These are phyloP conservation scores for Mesoclemmys tuberculata DNA, from an alignment of 2,113 vertebrate species.

Conservation along the genomic window DNA sequence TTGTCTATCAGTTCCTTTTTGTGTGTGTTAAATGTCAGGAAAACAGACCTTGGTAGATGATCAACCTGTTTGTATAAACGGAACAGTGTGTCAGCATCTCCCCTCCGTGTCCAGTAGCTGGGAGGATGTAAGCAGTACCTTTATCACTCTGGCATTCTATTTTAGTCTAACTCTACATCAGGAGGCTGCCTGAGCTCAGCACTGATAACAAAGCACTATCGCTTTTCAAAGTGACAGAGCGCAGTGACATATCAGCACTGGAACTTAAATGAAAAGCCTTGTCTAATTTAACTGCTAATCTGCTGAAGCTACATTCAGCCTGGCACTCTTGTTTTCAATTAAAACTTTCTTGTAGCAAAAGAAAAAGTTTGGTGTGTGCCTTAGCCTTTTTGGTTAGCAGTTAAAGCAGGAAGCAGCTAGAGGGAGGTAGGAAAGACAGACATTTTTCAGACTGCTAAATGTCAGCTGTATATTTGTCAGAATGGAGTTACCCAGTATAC, in stretches of 20 bases:
- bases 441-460: background rate
- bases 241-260: constrained; percentile 79
- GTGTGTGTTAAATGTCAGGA: background rate
- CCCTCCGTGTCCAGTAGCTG: background rate
- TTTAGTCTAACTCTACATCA: constrained; percentile 75
- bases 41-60: constrained; percentile 36
- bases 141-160: constrained; percentile 76
- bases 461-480: background rate
- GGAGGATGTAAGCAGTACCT: constrained; percentile 49
- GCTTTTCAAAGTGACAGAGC: constrained; percentile 77
- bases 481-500: background rate
- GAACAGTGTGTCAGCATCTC: constrained; percentile 14
- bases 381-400: constrained; percentile 19
- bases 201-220: constrained; percentile 80
- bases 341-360: constrained; percentile 72
- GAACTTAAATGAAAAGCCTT: constrained; percentile 78
- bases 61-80: constrained; percentile 36
- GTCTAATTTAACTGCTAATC: constrained; percentile 80
- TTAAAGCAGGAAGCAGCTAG: background rate
- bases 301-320: constrained; percentile 69
- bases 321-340: constrained; percentile 75
- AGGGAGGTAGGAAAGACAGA: background rate
- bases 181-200: constrained; percentile 67
- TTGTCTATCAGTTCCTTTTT: background rate
- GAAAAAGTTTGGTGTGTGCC: constrained; percentile 52